Evolutionary conservation across 2,113 vertebrate species (phyloP), one percentile per base, ranked within the genome.

Genomic region (Sporophila hypoxantha): DNA sequence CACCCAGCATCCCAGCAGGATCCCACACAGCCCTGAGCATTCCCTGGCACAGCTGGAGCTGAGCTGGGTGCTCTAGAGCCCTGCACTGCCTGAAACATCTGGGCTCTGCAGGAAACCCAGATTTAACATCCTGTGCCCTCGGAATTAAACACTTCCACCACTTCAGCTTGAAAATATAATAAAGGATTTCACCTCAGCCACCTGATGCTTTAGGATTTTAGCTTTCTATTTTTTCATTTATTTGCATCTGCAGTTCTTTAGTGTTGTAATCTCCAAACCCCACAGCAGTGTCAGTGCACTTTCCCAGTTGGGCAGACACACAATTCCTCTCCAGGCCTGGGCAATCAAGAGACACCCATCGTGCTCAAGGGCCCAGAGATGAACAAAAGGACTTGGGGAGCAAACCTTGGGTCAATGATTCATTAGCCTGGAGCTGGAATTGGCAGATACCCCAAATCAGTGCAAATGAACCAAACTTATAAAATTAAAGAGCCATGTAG

Each of bases 171-270:
- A 17, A 32, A 60, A 62, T 1, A 10, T 2, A 9, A 30, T 41
- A 8, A 17, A 59, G 20, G n/a, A 37, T 30, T 53, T 52, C 3
- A 53, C 22, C 49, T 44, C 12, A 57, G 42, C 16, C 30, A 41
- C 13, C 26, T 23, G 53, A 29, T 73, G 53, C 32, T 7, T 73
- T 10, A 29, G 25, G 6, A 23, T 73, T 46, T 46, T 0, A 30
- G 11, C 6, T 36, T 46, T 6, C n/a, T 36, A 0, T 23, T 36
- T 36, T 46, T 8, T 0, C 25, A 23, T 46, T 0, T 29, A 2
- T 73, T 17, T 37, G 37, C 37, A 12, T 12, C 37, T 37, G 37
- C 37, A 37, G 37, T 37, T 37, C 37, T 37, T 37, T 8, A 46
- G 69, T 46, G 69, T 1, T 1, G 1, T 1, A 12, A 57, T n/a